Conservation (phyloP, 2,113 vertebrate genomes). For the Petrocephalus microphthalmus region DNA sequence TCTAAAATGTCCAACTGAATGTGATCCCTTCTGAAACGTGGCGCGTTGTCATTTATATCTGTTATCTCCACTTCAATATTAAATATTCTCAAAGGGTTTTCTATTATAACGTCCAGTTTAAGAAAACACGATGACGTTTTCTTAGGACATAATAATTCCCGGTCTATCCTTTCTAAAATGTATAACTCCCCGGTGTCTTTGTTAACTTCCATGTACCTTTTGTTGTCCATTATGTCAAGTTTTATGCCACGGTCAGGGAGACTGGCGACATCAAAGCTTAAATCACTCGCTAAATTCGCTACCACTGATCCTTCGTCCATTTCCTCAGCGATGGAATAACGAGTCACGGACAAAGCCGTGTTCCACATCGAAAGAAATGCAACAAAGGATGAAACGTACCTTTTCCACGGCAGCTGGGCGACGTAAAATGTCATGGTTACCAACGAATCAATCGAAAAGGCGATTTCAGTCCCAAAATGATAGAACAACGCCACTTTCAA, state of each 20-base stretch:
- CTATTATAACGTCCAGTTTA: constrained; percentile 65
- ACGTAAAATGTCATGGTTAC: neutral
- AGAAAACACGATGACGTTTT: constrained; percentile 61
- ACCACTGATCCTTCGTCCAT: constrained; percentile 64
- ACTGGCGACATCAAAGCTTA: constrained; percentile 57
- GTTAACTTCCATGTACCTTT: constrained; percentile 65
- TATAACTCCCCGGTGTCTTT: constrained; percentile 46
- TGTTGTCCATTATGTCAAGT: constrained; percentile 60
- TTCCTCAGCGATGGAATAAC: constrained; percentile 69
- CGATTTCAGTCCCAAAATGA: neutral
- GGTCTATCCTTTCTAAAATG: constrained; percentile 61
- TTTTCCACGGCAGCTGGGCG: constrained; percentile 35
- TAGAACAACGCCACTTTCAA: neutral
- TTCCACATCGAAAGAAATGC: constrained; percentile 50
- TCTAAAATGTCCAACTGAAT: constrained; percentile 71
- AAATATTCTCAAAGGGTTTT: constrained; percentile 62
- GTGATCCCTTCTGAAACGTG: constrained; percentile 61
- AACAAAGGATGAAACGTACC: constrained; percentile 31
- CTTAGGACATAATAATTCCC: constrained; percentile 61
- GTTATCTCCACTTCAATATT: constrained; percentile 62
- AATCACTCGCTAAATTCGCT: constrained; percentile 63
- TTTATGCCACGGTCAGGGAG: constrained; percentile 56
- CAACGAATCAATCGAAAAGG: neutral
- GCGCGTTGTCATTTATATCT: constrained; percentile 49
- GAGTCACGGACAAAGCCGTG: constrained; percentile 50